A percentile compares a stretch with the other conserved stretches of the same genome.
phyloP scores from a whole-genome alignment of 2,888 invertebrate genomes.

The Anagyrus pseudococci region DNA sequence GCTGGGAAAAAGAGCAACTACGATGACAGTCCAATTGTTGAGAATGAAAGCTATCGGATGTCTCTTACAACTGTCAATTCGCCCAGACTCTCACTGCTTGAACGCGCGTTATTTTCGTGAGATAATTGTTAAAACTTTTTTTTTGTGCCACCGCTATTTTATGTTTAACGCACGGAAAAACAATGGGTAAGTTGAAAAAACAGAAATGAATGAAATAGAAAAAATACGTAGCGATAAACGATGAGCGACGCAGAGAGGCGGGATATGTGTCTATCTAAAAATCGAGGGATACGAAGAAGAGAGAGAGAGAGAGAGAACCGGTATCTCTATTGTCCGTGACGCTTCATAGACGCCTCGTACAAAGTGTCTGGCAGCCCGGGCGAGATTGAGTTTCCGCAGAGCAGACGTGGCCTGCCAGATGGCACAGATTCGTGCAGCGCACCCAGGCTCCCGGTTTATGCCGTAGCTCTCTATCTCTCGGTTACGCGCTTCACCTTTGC shows the following conservation, averaged over 20 bases:
- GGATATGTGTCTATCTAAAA: conserved; percentile 5
- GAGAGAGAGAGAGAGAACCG: not conserved
- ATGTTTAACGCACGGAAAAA: too few species aligned
- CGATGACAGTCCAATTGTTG: conserved; percentile 10
- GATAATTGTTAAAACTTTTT: too few species aligned
- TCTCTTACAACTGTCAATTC: not conserved
- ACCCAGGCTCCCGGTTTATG: too few species aligned
- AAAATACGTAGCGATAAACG: conserved; percentile 12
- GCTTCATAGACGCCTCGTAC: conserved; percentile 6
- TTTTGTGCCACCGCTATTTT: too few species aligned
- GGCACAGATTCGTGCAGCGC: conserved; percentile 36
- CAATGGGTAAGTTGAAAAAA: too few species aligned
- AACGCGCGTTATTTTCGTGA: too few species aligned
- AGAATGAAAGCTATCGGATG: not conserved
- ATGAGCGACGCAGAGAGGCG: not conserved
- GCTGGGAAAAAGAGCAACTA: conserved; percentile 10
- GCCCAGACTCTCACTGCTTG: too few species aligned
- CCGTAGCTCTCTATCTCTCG: too few species aligned
- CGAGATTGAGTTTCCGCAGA: conserved; percentile 32
- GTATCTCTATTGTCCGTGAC: conserved; percentile 9
- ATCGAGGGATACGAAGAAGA: not conserved
- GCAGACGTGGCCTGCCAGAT: conserved; percentile 35
- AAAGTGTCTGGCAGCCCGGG: conserved; percentile 8
- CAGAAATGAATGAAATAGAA: not conserved
- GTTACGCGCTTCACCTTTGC: conserved; percentile 30